Evolutionary conservation across 1,140 invertebrate genomes (phyloP).

Genomic region (Drosophila pallidifrons): DNA sequence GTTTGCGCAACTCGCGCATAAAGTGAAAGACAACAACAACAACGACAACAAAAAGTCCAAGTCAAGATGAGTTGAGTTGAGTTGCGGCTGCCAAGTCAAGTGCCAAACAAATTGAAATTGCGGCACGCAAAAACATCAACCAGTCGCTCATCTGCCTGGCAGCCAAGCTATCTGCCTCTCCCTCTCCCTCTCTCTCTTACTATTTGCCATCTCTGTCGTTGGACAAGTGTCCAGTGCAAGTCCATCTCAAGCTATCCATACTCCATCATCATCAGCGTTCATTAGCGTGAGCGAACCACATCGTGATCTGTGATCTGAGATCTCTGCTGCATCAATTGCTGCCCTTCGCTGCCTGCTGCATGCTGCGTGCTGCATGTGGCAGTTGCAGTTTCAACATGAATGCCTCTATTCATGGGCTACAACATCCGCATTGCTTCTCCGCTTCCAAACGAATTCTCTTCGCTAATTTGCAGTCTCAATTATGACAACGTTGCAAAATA

Average conservation of each 20-base stretch:
- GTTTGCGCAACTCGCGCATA: slow-evolving; percentile 71
- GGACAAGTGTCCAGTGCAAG: slow-evolving; percentile 18
- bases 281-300: slow-evolving; percentile 79
- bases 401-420: slow-evolving; percentile 55
- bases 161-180: neutral
- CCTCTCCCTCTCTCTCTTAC: neutral
- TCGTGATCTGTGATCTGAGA: slow-evolving; percentile 65
- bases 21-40: slow-evolving; percentile 66
- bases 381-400: slow-evolving; percentile 35
- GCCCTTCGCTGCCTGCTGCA: slow-evolving; percentile 45
- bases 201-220: neutral
- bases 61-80: neutral
- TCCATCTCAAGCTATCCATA: slow-evolving; percentile 35
- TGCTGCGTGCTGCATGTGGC: slow-evolving; percentile 24
- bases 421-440: slow-evolving; percentile 43
- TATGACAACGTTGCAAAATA: slow-evolving; percentile 43
- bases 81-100: slow-evolving; percentile 38
- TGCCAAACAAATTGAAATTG: slow-evolving; percentile 80
- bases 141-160: slow-evolving; percentile 27
- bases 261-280: slow-evolving; percentile 78
- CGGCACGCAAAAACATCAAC: slow-evolving; percentile 78
- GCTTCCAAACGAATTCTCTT: slow-evolving; percentile 25
- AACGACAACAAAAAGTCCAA: too few species aligned
- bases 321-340: slow-evolving; percentile 49
- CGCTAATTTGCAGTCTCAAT: slow-evolving; percentile 54